Evolutionary conservation across 1,140 invertebrate genomes (phyloP).

Genomic region (Aphelinus certus): DNA sequence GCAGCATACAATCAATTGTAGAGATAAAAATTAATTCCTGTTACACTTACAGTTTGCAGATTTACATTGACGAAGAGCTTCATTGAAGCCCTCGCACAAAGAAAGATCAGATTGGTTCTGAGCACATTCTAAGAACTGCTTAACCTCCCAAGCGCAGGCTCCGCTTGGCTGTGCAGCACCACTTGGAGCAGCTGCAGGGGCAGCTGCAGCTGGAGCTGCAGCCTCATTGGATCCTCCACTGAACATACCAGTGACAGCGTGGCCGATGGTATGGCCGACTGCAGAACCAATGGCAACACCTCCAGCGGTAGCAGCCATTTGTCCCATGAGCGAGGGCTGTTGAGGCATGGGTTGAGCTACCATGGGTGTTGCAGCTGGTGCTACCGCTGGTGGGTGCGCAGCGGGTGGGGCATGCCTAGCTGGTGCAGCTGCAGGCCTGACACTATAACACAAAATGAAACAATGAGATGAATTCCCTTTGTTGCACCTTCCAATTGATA

Average conservation of each 20-base stretch:
- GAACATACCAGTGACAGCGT: conserved; percentile 85
- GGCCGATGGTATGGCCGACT: conserved; percentile 86
- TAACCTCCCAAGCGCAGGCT: conserved; percentile 88
- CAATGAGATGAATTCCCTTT: too few species aligned
- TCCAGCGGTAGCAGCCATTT: conserved; percentile 92
- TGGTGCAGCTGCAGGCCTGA: conserved; percentile 56
- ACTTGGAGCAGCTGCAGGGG: conserved; percentile 53
- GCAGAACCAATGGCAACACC: conserved; percentile 90
- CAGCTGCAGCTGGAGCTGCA: conserved; percentile 59
- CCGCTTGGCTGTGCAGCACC: conserved; percentile 68
- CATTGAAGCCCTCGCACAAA: conserved; percentile 92
- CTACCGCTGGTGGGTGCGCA: conserved; percentile 60
- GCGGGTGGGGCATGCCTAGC: conserved; percentile 62
- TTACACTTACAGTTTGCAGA: conserved; percentile 60
- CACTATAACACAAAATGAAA: conserved; percentile 37
- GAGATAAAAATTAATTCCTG: too few species aligned
- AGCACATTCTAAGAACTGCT: conserved; percentile 89
- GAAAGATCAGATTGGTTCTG: conserved; percentile 84
- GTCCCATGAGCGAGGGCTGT: conserved; percentile 76
- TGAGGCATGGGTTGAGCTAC: conserved; percentile 71
- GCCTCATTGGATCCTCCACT: conserved; percentile 74
- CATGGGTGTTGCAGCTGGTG: conserved; percentile 63
- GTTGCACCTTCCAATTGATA: too few species aligned
- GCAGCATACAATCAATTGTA: background rate
- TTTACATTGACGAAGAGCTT: conserved; percentile 92